A percentile compares a stretch with the other conserved stretches of the same genome.
Conservation (phyloP, 2,797 vertebrate genomes). For the Dryobates pubescens region DNA sequence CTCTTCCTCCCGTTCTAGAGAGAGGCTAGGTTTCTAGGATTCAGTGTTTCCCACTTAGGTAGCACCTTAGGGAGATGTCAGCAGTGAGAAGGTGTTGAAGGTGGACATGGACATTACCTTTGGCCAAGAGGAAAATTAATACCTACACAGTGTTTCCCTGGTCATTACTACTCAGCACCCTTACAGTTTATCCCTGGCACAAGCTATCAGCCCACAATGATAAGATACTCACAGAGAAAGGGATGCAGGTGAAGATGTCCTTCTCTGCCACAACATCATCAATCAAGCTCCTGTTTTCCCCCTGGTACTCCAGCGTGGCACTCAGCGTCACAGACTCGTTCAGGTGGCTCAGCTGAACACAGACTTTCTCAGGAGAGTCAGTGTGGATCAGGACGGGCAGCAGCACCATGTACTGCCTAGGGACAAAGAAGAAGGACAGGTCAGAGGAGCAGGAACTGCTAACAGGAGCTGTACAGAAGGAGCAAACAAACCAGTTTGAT, state of each 20-base stretch:
- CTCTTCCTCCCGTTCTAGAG: background rate
- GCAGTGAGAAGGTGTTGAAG: background rate
- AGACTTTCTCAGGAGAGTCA: constrained; percentile 53
- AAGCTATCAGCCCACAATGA: background rate
- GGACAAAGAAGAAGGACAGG: background rate
- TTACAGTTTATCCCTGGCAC: background rate
- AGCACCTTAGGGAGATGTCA: background rate
- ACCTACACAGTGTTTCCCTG: background rate
- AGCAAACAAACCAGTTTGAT: background rate
- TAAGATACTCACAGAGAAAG: constrained; percentile 66
- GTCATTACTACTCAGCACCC: background rate
- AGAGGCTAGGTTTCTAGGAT: background rate
- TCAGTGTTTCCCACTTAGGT: background rate
- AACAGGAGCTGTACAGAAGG: background rate
- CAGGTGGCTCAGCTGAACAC: constrained; percentile 72
- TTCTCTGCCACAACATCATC: constrained; percentile 10
- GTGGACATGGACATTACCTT: background rate
- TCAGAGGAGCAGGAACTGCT: background rate
- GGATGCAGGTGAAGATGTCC: constrained; percentile 26
- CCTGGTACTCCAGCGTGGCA: constrained; percentile 21
- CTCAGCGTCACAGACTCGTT: constrained; percentile 72
- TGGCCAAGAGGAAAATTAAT: background rate
- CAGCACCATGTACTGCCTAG: constrained; percentile 72
- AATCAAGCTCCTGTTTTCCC: constrained; percentile 62
- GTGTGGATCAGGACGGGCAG: constrained; percentile 18